These are phyloP conservation scores for Hippocampus mohnikei DNA, from an alignment of 2,113 vertebrate genomes.

Conservation along the genomic window DNA sequence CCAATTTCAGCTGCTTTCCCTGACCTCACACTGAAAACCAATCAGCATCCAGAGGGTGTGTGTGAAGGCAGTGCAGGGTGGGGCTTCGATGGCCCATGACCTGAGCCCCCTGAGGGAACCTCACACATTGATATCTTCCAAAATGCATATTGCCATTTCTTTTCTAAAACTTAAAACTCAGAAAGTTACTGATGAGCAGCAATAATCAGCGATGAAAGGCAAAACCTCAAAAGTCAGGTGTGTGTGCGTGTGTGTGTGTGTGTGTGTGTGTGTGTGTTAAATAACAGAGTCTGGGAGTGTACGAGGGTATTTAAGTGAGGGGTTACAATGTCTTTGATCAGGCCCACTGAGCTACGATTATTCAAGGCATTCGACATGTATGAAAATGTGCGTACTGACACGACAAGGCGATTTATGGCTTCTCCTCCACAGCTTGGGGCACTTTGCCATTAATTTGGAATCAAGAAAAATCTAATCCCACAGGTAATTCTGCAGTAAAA, in stretches of 20 bases:
- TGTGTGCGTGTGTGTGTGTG: constrained; percentile 42
- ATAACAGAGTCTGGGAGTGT: constrained; percentile 33
- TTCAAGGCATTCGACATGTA: constrained; percentile 50
- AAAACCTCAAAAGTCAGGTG: constrained; percentile 22
- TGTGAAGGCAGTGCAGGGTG: constrained; percentile 32
- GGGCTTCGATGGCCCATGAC: constrained; percentile 59
- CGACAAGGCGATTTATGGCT: neutral
- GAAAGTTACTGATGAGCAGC: constrained; percentile 26
- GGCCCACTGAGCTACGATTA: constrained; percentile 66
- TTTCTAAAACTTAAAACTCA: constrained; percentile 27
- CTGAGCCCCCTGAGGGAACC: constrained; percentile 46
- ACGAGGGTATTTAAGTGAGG: constrained; percentile 30
- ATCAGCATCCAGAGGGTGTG: constrained; percentile 50
- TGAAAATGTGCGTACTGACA: constrained; percentile 8
- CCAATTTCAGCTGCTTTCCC: constrained; percentile 36
- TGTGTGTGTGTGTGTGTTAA: constrained; percentile 40
- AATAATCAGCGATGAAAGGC: constrained; percentile 27
- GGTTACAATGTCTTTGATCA: constrained; percentile 68
- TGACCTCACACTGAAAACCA: constrained; percentile 42
- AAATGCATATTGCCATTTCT: constrained; percentile 16
- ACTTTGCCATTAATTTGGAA: constrained; percentile 14
- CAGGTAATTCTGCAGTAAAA: constrained; percentile 3
- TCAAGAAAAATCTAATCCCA: neutral
- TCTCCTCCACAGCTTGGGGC: neutral
- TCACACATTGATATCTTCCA: constrained; percentile 42